Evolutionary conservation across 2,113 vertebrate species (phyloP).

Genomic region (Pardalotus punctatus): DNA sequence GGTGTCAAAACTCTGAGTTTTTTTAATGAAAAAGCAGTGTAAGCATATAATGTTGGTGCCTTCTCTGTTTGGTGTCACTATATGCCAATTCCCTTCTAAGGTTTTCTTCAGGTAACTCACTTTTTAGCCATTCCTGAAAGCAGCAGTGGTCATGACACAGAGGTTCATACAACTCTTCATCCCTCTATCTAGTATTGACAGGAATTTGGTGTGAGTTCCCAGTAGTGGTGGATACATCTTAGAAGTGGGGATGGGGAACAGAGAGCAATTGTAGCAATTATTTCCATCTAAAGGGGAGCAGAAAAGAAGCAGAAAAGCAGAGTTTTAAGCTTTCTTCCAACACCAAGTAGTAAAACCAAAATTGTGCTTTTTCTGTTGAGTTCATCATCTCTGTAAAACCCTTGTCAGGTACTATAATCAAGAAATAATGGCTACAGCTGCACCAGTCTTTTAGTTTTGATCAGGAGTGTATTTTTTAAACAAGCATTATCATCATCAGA

Average conservation of each 20-base stretch:
- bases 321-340: background rate
- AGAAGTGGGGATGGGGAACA: background rate
- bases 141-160: background rate
- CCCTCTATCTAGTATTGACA: background rate
- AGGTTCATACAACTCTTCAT: background rate
- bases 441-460: background rate
- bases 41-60: background rate
- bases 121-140: background rate
- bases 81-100: background rate
- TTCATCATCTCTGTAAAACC: background rate
- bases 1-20: background rate
- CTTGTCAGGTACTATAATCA: background rate
- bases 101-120: background rate
- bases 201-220: background rate
- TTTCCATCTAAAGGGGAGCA: background rate
- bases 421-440: background rate
- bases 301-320: background rate
- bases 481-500: background rate
- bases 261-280: background rate
- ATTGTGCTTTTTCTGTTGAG: background rate
- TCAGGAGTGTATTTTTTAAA: background rate
- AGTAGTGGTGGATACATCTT: background rate
- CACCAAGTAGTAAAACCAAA: background rate
- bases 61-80: background rate
- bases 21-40: background rate